phyloP scores from a whole-genome alignment of 2,797 vertebrate genomes.

The Pangasius djambal region DNA sequence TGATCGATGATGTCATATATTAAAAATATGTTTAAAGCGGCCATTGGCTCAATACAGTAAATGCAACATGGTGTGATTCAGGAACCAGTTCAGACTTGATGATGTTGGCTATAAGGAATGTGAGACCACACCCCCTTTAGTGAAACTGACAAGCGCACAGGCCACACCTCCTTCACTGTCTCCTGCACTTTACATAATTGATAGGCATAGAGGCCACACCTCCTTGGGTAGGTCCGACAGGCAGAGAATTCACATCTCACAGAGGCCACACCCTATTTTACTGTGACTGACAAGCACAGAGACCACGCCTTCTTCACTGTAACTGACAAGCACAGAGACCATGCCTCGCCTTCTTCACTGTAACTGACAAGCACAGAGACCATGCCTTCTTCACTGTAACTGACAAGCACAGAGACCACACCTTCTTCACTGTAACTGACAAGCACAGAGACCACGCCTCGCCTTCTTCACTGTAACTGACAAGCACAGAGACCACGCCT shows the following conservation, averaged over 20 bases:
- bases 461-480: background rate
- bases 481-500: background rate
- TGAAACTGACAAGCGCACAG: background rate
- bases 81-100: background rate
- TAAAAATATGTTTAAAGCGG: background rate
- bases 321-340: background rate
- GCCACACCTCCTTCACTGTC: background rate
- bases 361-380: background rate
- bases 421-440: background rate
- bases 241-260: background rate
- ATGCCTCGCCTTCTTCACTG: background rate
- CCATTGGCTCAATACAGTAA: background rate
- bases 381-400: background rate
- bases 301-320: background rate
- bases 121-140: background rate
- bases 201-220: background rate
- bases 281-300: background rate
- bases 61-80: background rate
- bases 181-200: background rate
- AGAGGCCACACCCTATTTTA: background rate
- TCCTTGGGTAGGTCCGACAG: background rate
- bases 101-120: background rate
- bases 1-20: background rate
- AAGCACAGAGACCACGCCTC: background rate
- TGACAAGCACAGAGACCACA: background rate